Conservation (phyloP, 1,140 invertebrate species). For the Melanaphis sacchari region DNA sequence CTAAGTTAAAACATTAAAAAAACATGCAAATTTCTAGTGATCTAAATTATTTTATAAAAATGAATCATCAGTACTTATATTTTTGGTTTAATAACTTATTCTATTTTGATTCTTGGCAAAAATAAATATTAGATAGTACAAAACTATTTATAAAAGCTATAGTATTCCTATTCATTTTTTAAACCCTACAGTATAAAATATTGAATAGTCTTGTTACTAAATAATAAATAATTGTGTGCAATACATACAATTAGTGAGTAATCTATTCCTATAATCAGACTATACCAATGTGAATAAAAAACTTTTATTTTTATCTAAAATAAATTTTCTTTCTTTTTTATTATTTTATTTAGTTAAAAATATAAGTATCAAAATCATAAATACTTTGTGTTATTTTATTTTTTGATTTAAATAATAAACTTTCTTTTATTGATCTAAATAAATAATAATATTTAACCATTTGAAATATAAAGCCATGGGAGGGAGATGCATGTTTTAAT, state of each 20-base stretch:
- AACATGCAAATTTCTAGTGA: background rate
- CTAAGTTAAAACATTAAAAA: background rate
- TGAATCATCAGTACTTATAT: background rate
- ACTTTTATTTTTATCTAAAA: background rate
- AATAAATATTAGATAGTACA: background rate
- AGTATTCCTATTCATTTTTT: background rate
- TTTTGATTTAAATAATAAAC: background rate
- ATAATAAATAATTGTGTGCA: background rate
- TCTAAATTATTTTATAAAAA: background rate
- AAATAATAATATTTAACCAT: background rate
- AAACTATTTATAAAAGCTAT: background rate
- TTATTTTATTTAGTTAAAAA: background rate
- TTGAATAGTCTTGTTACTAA: background rate
- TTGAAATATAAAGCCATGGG: background rate
- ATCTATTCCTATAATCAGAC: background rate
- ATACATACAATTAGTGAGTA: background rate
- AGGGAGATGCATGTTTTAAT: background rate
- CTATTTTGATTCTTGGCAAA: background rate
- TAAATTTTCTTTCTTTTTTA: background rate
- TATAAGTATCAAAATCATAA: background rate
- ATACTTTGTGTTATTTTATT: background rate
- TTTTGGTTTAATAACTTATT: background rate
- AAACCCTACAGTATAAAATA: background rate
- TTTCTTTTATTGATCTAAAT: background rate
- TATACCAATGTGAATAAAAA: background rate